Percentiles rank a stretch among this genome's conserved stretches.
phyloP scores from a whole-genome alignment of 2,888 invertebrate genomes.

The Spilosoma lubricipeda region DNA sequence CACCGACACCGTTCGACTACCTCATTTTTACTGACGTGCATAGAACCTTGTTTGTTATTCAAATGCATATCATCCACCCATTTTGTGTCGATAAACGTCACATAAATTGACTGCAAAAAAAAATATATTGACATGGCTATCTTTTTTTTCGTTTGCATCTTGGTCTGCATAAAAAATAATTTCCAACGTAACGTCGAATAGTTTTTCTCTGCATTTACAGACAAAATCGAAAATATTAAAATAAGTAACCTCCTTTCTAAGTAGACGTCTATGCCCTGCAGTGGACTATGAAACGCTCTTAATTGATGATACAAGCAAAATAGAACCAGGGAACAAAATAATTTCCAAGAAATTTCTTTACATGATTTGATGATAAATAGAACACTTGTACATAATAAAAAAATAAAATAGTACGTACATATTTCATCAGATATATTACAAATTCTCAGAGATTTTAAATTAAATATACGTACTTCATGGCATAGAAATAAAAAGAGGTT shows the following conservation, averaged over 20 bases:
- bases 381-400: no score
- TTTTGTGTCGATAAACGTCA: conserved; percentile 18
- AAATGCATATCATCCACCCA: conserved; percentile 13
- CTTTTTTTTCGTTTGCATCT: no score
- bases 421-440: background rate
- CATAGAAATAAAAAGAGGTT: background rate
- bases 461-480: background rate
- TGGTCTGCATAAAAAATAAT: background rate
- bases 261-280: no score
- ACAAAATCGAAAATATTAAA: background rate
- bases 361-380: no score
- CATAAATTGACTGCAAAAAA: conserved; percentile 9
- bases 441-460: background rate
- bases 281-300: no score
- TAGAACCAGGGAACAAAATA: no score
- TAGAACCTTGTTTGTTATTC: conserved; percentile 13
- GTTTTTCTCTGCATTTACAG: background rate
- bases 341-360: no score
- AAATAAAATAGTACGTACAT: no score
- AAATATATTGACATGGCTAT: conserved; percentile 1
- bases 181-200: background rate
- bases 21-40: background rate
- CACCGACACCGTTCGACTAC: background rate
- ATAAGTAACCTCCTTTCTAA: background rate
- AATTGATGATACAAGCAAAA: no score